phyloP scores from a whole-genome alignment of 2,888 invertebrate species.

The Scaptomyza caliginosa region DNA sequence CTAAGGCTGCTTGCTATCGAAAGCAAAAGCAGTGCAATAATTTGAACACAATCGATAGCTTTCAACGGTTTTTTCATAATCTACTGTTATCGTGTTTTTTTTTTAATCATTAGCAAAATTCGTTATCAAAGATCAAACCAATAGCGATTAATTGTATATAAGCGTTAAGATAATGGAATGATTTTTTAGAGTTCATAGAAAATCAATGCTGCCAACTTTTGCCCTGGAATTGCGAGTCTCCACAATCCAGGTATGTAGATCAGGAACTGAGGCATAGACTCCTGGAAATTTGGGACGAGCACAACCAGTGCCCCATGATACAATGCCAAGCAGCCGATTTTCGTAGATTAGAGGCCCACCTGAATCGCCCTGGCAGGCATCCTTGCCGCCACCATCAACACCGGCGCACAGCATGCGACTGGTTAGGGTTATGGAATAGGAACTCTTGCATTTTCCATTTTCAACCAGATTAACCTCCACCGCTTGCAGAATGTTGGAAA shows the following conservation, averaged over 20 bases:
- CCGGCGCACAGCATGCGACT: constrained; percentile 78
- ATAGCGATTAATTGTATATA: constrained; percentile 5
- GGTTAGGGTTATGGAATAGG: constrained; percentile 65
- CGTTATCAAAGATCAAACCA: background rate
- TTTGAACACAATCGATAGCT: background rate
- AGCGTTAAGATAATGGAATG: background rate
- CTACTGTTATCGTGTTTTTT: background rate
- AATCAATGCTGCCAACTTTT: constrained; percentile 54
- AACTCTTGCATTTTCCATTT: constrained; percentile 55
- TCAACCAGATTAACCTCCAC: constrained; percentile 69
- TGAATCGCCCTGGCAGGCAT: constrained; percentile 82
- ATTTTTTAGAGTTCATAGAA: constrained; percentile 37
- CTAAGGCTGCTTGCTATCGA: constrained; percentile 3
- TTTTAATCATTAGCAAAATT: background rate
- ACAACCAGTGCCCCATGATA: constrained; percentile 81
- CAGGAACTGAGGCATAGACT: constrained; percentile 74
- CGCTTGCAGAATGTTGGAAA: constrained; percentile 62
- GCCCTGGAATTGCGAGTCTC: constrained; percentile 7
- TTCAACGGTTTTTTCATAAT: background rate
- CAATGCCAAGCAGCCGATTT: constrained; percentile 73
- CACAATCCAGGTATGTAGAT: constrained; percentile 62
- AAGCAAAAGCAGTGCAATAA: background rate
- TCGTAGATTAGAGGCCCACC: constrained; percentile 77
- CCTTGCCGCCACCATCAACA: constrained; percentile 72
- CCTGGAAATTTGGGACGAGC: constrained; percentile 66